A percentile compares a stretch with the other conserved stretches of the same genome.
Conservation (phyloP, 2,888 invertebrate genomes). For the Plagodis dolabraria region DNA sequence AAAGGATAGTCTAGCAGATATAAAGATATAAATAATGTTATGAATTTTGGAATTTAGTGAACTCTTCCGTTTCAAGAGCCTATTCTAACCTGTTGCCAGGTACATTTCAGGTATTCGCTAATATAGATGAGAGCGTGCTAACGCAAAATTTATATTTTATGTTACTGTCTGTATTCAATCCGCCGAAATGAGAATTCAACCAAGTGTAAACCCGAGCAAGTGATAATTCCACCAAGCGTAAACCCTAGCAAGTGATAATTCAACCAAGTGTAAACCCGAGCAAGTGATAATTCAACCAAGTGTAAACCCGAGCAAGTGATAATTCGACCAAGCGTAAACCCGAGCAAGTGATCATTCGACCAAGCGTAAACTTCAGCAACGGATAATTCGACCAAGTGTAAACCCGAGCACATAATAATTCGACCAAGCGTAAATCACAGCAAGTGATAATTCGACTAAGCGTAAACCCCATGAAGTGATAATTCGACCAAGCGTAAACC, state of each 20-base stretch:
- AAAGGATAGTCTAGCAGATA: no score
- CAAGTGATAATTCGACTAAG: not conserved
- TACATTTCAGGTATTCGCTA: no score
- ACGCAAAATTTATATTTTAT: no score
- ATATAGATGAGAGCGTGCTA: no score
- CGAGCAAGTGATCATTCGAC: no score
- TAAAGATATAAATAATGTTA: no score
- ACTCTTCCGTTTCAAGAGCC: no score
- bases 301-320: not conserved
- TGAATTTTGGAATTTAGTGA: no score
- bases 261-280: not conserved
- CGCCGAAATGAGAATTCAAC: not conserved
- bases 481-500: not conserved
- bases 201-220: not conserved
- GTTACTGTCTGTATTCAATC: no score
- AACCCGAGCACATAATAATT: no score
- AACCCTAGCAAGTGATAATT: no score
- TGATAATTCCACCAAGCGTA: not conserved
- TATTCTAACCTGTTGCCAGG: no score
- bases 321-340: not conserved
- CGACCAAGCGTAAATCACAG: not conserved
- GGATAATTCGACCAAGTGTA: not conserved
- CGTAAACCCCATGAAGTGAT: not conserved
- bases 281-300: not conserved
- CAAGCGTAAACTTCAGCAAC: not conserved